Evolutionary conservation across 1,140 invertebrate species (phyloP), one percentile per base, ranked within the genome.

Genomic region (Drosophila nasuta): DNA sequence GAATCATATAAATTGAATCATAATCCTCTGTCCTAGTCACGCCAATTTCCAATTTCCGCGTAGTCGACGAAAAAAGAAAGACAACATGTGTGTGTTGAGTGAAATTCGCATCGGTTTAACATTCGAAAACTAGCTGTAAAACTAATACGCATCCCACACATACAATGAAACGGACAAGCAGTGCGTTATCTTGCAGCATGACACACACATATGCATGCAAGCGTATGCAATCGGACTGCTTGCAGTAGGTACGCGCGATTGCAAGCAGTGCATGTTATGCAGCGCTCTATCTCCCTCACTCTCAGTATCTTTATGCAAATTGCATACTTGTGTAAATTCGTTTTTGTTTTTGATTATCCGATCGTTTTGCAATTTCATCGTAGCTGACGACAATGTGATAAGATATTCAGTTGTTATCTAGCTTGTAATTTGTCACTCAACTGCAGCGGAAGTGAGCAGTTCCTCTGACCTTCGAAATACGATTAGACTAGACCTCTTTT

Each of bases 261-360:
- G 49, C 49, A 52, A 52, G 51, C 28, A 33, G 28, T 54, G 28
- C 30, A 33, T 8, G 51, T 54, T 54, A 54, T 35, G 51, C 30
- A 54, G 28, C 30, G 5, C 7, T 6, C 5, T 25, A 4, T 33
- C 51, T 13, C 49, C 8, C 3, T 51, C 20, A 25, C 49, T 5
- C 25, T n/a, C 25, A 5, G 25, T 10, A 3, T 0, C 17, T 17
- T 20, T 49, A 54, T 54, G 13, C 5, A 17, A 33, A 54, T 35
- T 35, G 51, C 51, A 54, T 15, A 15, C 28, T 54, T 35, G 28
- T 54, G 6, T 35, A 54, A 54, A 13, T 13, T 52, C 0, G n/a
- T 52, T 54, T 38, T 3, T 10, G 7, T 10, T 10, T 38, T 38
- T 38, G 35, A 33, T 54, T 15, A 54, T 54, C n/a, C 28, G 28